A percentile compares a stretch with the other conserved stretches of the same genome.
These are phyloP conservation scores for Chirona hameri DNA, from an alignment of 2,888 invertebrate genomes.

Conservation along the genomic window DNA sequence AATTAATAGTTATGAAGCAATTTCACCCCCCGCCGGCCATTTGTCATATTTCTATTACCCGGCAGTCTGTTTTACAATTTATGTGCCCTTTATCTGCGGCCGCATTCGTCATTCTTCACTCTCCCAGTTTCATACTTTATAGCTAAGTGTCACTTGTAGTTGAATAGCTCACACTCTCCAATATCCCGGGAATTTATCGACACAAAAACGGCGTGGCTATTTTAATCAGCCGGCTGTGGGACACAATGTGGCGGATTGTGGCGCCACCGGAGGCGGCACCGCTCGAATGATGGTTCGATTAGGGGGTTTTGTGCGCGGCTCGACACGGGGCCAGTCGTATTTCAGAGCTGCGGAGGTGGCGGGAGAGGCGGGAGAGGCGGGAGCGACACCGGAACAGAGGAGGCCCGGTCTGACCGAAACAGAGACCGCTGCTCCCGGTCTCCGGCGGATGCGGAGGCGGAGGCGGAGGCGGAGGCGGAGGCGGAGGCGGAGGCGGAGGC, in stretches of 20 bases:
- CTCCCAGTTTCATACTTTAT: background rate
- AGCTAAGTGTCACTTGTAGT: slow-evolving; percentile 24
- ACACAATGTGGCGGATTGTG: background rate
- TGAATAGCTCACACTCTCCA: slow-evolving; percentile 24
- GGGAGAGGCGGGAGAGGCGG: background rate
- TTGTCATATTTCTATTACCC: slow-evolving; percentile 28
- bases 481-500: too few relatives aligned
- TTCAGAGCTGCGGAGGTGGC: background rate
- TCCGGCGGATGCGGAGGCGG: too few relatives aligned
- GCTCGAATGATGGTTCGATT: background rate
- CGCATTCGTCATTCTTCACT: slow-evolving; percentile 27
- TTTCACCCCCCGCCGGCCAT: slow-evolving; percentile 7
- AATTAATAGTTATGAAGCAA: slow-evolving; percentile 29
- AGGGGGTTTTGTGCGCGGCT: background rate
- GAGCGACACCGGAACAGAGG: background rate
- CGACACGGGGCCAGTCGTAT: background rate
- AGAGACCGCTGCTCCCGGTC: background rate
- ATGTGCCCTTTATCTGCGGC: slow-evolving; percentile 22
- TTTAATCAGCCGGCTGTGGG: background rate
- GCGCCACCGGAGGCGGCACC: too few relatives aligned
- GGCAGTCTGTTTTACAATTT: slow-evolving; percentile 12
- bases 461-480: too few relatives aligned
- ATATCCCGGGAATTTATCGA: slow-evolving; percentile 23
- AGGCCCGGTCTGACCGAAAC: background rate
- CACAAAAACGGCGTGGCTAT: slow-evolving; percentile 5